Evolutionary conservation across 2,113 vertebrate genomes (phyloP), one percentile per base, ranked within the genome.

Genomic region (Erythrocebus patas): DNA sequence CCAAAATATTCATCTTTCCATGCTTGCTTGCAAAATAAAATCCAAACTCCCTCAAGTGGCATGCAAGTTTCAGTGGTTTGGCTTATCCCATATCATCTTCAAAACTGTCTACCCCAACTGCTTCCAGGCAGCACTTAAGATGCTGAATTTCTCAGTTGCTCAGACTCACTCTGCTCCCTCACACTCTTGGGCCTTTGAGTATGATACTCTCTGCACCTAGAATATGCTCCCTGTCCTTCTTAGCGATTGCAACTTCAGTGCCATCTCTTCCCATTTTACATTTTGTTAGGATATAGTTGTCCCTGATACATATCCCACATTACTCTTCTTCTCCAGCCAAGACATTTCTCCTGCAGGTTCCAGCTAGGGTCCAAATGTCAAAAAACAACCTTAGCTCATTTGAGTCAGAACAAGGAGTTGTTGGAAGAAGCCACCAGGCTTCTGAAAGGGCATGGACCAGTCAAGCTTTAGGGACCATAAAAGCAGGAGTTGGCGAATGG

Each of bases 291-390:
- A 23, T 1, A 32, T 0, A 38, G 3, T 30, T 18, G 50, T n/a
- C 12, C 38, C 8, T 20, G 23, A 43, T 52, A 0, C 10, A 3
- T 16, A 8, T 14, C 7, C 38, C 61, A 17, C 23, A 0, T 38
- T 2, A 1, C 66, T 25, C 64, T 64, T 35, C 64, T 73, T 38
- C 22, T 35, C 22, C 0, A 7, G 32, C 20, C 20, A n/a, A 18
- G 40, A 35, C 40, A 61, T 25, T 27, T 27, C 43, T 52, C 27
- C 17, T 43, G 0, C 30, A 18, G 22, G 50, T 50, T 32, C 17
- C 70, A 25, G 12, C 17, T 38, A 48, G 40, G 40, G 27, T 17
- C 38, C 30, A 20, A 22, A 27, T 35, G 5, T 86, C n/a, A 73
- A 40, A 81, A 52, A 25, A 22, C 3, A 7, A 35, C 6, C 7